Evolutionary conservation across 1,140 invertebrate genomes (phyloP).

Genomic region (Atta colombica): DNA sequence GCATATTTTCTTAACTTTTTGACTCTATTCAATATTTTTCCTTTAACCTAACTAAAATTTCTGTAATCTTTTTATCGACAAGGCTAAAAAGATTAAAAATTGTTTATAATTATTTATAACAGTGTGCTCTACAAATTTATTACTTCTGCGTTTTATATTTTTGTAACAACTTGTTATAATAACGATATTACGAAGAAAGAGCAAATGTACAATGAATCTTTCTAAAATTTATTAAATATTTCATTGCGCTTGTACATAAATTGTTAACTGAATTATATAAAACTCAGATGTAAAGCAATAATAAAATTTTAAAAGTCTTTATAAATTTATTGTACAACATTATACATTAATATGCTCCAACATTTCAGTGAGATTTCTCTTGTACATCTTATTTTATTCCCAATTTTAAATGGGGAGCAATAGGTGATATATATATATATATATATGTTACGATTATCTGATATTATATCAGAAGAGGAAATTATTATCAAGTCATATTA

Average conservation of each 20-base stretch:
- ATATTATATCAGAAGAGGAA: neutral
- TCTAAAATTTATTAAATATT: conserved; percentile 16
- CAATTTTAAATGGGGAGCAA: neutral
- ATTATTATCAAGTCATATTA: neutral
- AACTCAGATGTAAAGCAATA: neutral
- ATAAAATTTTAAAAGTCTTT: neutral
- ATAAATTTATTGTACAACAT: neutral
- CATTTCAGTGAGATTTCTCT: neutral
- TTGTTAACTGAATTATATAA: neutral
- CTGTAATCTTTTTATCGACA: neutral
- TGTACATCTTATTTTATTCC: neutral
- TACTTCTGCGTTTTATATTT: neutral
- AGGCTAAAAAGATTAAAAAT: neutral
- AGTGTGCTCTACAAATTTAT: neutral
- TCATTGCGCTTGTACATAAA: neutral
- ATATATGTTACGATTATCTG: neutral
- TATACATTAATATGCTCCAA: neutral
- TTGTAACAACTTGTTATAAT: neutral
- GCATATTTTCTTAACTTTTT: conserved; percentile 13
- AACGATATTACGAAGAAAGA: neutral
- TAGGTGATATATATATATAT: neutral
- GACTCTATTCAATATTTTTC: neutral
- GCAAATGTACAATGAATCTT: neutral
- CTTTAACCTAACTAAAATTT: neutral
- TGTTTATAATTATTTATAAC: neutral